Evolutionary conservation across 1,140 invertebrate species (phyloP), one percentile per base, ranked within the genome.

Genomic region (Lasioglossum baleicum): DNA sequence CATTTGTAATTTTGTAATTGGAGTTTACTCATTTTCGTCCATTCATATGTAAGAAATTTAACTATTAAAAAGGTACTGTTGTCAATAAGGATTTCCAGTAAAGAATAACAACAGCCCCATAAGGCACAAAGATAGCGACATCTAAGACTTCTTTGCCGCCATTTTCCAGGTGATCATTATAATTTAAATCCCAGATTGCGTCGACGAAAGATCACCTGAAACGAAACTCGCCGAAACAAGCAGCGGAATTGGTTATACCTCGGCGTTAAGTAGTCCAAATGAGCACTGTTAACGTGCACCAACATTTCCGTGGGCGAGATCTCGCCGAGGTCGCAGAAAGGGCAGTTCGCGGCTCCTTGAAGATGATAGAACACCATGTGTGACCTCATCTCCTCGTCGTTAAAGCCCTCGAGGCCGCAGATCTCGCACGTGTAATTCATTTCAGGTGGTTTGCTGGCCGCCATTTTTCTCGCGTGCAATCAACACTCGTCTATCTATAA

Each of bases 361-460:
- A 97, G 94, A 91, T 97, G 97, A 86, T 95, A 95, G 40, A 95
- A 93, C 51, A 96, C 93, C 79, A 96, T 96, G 90, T 98, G 97
- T 31, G 94, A 93, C 83, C 96, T 93, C 95, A 98, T 96, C 83
- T 96, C 95, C 66, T 96, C 96, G 85, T 97, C 96, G 56, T 95
- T 95, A 66, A 97, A 94, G 51, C 96, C 96, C 85, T 96, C 96
- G 68, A 95, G 94, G 15, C 97, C 97, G 91, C 97, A 98, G 77
- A 97, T 96, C 91, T 97, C 96, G 91, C 97, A 98, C 53, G 95
- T 95, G 90, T 95, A 95, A 85, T 89, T 93, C 89, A 93, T 90
- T 89, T 92, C 92, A 71, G 91, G 90, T 75, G 89, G 82, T 87
- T 93, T 93, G 78, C 87, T 91, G 51, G 91, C 80, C 70, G 90